Conservation (phyloP, 2,113 vertebrate species). For the Stigmatopora nigra region DNA sequence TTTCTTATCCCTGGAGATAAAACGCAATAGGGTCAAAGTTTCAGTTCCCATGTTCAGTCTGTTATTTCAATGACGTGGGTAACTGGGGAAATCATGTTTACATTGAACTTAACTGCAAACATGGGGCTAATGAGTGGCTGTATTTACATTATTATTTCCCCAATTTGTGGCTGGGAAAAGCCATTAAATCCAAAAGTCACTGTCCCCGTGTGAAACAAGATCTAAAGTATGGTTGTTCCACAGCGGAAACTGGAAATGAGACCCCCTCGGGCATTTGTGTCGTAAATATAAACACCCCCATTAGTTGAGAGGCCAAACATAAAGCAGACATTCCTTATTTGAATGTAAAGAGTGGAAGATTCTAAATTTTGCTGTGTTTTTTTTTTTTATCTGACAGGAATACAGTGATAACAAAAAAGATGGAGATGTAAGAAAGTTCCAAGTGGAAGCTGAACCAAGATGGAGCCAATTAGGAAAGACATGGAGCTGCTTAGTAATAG, state of each 20-base stretch:
- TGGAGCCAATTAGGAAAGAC: constrained; percentile 78
- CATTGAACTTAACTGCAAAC: constrained; percentile 33
- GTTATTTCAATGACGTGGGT: constrained; percentile 33
- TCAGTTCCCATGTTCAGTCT: constrained; percentile 33
- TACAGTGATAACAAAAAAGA: background rate
- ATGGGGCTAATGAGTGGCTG: constrained; percentile 18
- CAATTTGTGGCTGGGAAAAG: background rate
- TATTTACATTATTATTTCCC: background rate
- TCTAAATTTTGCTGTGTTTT: background rate
- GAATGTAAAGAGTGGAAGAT: background rate
- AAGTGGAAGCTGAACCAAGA: constrained; percentile 33
- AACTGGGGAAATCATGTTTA: constrained; percentile 43
- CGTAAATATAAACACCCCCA: constrained; percentile 36
- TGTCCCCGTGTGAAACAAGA: constrained; percentile 36
- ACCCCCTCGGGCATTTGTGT: constrained; percentile 24
- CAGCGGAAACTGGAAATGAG: constrained; percentile 25
- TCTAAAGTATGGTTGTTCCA: constrained; percentile 1
- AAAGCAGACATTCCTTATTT: constrained; percentile 14
- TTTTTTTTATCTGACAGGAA: constrained; percentile 21
- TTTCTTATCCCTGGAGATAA: constrained; percentile 34
- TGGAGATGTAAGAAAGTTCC: constrained; percentile 2
- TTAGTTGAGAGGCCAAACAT: constrained; percentile 19
- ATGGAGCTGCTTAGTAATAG: constrained; percentile 95
- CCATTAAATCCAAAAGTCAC: background rate
- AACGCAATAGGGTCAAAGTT: constrained; percentile 42